A percentile compares a stretch with the other conserved stretches of the same genome.
phyloP scores from a whole-genome alignment of 1,140 invertebrate species.

The Pteromalus puparum region DNA sequence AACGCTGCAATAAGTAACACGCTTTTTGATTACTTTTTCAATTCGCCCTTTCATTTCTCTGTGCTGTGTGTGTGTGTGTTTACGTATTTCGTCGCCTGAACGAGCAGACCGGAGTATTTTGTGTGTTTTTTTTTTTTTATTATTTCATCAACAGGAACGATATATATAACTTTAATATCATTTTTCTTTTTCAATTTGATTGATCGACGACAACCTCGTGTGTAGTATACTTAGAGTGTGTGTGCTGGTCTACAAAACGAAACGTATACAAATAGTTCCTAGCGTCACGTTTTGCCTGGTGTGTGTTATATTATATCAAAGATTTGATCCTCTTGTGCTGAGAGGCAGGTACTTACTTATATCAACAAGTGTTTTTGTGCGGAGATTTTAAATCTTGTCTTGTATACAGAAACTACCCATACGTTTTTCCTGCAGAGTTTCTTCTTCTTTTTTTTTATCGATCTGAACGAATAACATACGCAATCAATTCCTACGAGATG shows the following conservation, averaged over 20 bases:
- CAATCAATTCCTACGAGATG: neutral
- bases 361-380: conserved; percentile 4
- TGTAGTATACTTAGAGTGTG: too few species aligned
- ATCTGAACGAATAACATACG: neutral
- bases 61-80: neutral
- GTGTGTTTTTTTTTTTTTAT: neutral
- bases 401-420: too few species aligned
- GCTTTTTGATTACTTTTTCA: neutral
- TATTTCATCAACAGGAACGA: neutral
- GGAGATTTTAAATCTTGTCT: neutral
- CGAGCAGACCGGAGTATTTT: neutral
- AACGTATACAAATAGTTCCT: neutral
- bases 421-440: too few species aligned
- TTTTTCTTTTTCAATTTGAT: too few species aligned
- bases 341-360: neutral
- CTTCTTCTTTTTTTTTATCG: too few species aligned
- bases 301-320: neutral
- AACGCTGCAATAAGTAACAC: neutral
- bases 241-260: neutral
- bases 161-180: neutral
- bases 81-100: neutral
- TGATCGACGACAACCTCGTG: too few species aligned
- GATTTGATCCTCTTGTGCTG: neutral
- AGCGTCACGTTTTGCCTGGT: neutral
- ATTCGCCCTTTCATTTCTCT: neutral